Evolutionary conservation across 2,888 invertebrate genomes (phyloP).

Genomic region (Dryobotodes eremita): DNA sequence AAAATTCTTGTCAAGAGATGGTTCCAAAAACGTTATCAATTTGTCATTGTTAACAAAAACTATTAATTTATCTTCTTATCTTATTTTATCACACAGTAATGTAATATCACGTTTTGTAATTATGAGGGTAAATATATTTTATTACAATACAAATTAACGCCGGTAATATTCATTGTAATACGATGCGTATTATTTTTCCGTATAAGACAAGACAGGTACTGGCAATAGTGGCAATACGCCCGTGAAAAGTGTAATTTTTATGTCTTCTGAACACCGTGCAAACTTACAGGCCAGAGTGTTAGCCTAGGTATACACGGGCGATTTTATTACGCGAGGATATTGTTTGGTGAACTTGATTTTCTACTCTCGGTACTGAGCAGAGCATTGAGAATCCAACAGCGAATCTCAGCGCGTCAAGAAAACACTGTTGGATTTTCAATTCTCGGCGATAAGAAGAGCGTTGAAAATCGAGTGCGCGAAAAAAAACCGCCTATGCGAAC

Average conservation of each 20-base stretch:
- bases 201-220: background rate
- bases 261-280: background rate
- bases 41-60: background rate
- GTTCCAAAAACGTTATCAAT: background rate
- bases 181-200: background rate
- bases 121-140: background rate
- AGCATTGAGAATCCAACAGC: no score
- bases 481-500: no score
- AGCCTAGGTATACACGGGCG: no score
- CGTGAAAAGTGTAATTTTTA: background rate
- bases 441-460: no score
- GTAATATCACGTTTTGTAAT: slow-evolving; percentile 17
- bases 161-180: background rate
- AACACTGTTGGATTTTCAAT: no score
- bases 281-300: background rate
- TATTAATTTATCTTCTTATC: slow-evolving; percentile 17
- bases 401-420: no score
- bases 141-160: background rate
- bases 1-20: background rate
- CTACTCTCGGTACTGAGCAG: no score
- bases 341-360: background rate
- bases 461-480: no score
- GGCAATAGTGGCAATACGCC: no score
- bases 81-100: slow-evolving; percentile 7
- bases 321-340: background rate